Evolutionary conservation across 2,888 invertebrate species (phyloP), one percentile per base, ranked within the genome.

Genomic region (Phania funesta): DNA sequence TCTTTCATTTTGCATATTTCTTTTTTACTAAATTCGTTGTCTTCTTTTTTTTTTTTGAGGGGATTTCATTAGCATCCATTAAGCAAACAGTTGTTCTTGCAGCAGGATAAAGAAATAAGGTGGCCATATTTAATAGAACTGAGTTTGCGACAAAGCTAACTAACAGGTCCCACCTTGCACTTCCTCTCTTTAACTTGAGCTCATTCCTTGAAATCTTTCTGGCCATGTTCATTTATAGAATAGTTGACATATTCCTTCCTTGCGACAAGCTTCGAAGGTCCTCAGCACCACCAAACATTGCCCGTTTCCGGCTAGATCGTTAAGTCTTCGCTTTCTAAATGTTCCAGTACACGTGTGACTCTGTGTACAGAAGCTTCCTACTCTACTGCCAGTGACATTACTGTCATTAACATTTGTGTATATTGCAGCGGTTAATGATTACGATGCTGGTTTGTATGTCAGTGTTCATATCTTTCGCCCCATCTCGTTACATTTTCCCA

Each of bases 341-440:
- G 2, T 71, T 18, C 24, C 18, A 2, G 9, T 11, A 8, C 46
- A 32, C 24, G 32, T 46, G 29, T 22, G 16, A 11, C 18, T 20
- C 22, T 20, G 11, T 22, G 22, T 44, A 6, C 26, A 44, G 22
- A 54, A 74, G 35, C 20, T 54, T 44, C 29, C 62, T 52, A 52
- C 71, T 32, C 50, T 32, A 22, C 32, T 71, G 68, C 74, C 58
- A 78, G 70, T 78, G 82, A 65, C 82, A 78, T 82, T 82, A 52
- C 38, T 78, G 82, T 74, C 82, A 78, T 82, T 82, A 82, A 82
- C 77, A 74, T 78, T 64, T 32, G 4, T 13, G 60, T 52, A 73
- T 67, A 67, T 56, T 68, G 74, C 56, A 74, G 58, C 70, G 52
- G 68, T 78, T 74, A 78, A 74, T 77, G 68, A 74, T 74, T 64